Conservation (phyloP, 2,797 vertebrate species). For the Ispidina lecontei region DNA sequence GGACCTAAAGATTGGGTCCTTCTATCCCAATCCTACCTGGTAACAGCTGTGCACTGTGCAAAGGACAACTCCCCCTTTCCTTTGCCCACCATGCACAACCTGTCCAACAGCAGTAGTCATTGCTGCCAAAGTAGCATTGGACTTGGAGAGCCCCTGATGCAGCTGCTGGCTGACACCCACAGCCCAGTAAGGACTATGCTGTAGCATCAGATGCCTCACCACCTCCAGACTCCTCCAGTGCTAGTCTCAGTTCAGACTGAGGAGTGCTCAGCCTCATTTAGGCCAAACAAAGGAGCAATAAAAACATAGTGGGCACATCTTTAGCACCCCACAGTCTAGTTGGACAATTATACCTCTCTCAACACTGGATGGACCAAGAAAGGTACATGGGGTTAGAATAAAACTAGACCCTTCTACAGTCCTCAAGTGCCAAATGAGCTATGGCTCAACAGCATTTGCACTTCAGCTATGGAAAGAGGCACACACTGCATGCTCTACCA, state of each 20-base stretch:
- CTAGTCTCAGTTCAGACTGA: not conserved
- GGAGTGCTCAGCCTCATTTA: not conserved
- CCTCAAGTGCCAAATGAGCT: not conserved
- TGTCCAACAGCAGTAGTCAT: not conserved
- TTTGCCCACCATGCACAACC: not conserved
- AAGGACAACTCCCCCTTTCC: not conserved
- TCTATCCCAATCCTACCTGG: not conserved
- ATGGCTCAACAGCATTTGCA: not conserved
- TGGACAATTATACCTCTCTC: not conserved
- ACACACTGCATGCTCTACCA: not conserved
- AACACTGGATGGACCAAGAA: not conserved
- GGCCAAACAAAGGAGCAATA: fast-evolving
- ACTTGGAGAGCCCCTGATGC: fast-evolving
- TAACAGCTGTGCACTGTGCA: not conserved
- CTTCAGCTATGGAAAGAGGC: not conserved
- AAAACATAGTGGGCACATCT: not conserved
- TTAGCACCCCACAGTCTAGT: not conserved
- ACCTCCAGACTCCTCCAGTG: not conserved
- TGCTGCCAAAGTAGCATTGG: not conserved
- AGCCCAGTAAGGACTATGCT: not conserved
- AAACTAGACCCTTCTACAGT: not conserved
- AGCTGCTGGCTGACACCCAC: not conserved
- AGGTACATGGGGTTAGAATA: not conserved
- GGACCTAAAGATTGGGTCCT: not conserved
- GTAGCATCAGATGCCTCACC: not conserved